Evolutionary conservation across 2,797 vertebrate genomes (phyloP).

Genomic region (Mormyrops attenuatus): DNA sequence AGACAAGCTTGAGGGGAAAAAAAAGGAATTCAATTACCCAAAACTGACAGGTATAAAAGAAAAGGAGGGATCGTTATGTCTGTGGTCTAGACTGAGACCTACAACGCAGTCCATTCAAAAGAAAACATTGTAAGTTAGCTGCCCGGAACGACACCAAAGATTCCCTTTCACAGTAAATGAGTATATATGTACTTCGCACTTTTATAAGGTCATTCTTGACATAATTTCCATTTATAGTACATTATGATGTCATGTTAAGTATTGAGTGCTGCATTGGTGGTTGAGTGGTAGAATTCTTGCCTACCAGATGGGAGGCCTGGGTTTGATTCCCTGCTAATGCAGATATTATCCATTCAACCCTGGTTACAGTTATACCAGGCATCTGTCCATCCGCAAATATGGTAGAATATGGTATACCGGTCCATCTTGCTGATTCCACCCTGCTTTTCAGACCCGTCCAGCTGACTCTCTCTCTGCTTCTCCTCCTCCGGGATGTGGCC

Average conservation of each 20-base stretch:
- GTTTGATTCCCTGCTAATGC: neutral
- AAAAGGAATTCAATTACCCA: slow-evolving; percentile 34
- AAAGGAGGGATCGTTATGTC: slow-evolving; percentile 17
- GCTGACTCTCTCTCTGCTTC: neutral
- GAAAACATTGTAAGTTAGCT: neutral
- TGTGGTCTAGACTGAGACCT: slow-evolving; percentile 19
- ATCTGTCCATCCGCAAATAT: neutral
- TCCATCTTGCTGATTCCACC: slow-evolving; percentile 17
- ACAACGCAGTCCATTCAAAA: slow-evolving; percentile 10
- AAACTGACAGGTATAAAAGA: slow-evolving; percentile 23
- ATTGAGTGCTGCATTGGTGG: neutral
- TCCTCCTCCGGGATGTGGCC: slow-evolving; percentile 2
- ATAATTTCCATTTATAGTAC: neutral
- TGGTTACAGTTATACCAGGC: neutral
- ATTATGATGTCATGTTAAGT: neutral
- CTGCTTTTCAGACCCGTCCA: slow-evolving; percentile 14
- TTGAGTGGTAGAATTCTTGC: neutral
- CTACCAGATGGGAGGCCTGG: neutral
- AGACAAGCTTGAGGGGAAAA: slow-evolving; percentile 2
- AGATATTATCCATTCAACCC: neutral
- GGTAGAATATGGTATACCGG: slow-evolving; percentile 25
- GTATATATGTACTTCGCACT: neutral
- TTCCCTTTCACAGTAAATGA: neutral
- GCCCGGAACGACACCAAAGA: neutral
- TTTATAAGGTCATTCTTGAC: neutral